Percentiles rank a stretch among this genome's conserved stretches.
Conservation (phyloP, 2,113 vertebrate genomes). For the Salminus brasiliensis region DNA sequence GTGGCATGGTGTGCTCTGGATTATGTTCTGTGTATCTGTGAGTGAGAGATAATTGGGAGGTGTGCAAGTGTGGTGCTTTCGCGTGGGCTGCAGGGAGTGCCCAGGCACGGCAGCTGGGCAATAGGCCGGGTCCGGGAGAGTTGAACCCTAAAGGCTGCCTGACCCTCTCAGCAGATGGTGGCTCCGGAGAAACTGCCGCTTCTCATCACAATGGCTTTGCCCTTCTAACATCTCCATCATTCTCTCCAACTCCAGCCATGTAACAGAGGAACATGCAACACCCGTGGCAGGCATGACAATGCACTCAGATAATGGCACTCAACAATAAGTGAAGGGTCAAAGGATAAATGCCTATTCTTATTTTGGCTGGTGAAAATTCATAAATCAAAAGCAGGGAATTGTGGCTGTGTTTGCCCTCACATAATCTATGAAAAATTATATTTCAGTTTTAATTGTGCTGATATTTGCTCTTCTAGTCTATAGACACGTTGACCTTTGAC, state of each 20-base stretch:
- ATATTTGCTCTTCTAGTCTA: too few species aligned
- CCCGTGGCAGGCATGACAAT: constrained; percentile 56
- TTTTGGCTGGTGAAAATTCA: constrained; percentile 15
- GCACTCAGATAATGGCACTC: constrained; percentile 56
- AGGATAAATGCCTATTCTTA: constrained; percentile 16
- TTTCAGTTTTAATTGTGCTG: too few species aligned
- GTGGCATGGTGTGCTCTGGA: constrained; percentile 36
- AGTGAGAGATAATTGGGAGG: constrained; percentile 45
- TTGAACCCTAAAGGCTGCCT: constrained; percentile 73
- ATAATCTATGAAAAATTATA: too few species aligned
- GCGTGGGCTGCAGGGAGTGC: constrained; percentile 52
- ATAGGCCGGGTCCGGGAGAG: constrained; percentile 76
- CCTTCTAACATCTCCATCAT: constrained; percentile 80
- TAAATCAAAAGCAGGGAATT: neutral
- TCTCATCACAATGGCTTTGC: constrained; percentile 74
- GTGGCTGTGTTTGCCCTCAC: neutral
- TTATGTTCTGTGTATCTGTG: constrained; percentile 39
- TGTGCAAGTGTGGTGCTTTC: constrained; percentile 40
- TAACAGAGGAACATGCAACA: constrained; percentile 28
- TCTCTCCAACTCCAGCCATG: constrained; percentile 61
- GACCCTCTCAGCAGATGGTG: constrained; percentile 81
- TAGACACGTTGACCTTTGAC: too few species aligned
- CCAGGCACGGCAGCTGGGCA: constrained; percentile 78
- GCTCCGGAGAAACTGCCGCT: constrained; percentile 76
- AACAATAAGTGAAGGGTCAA: constrained; percentile 24